These are phyloP conservation scores for Penaeus monodon DNA, from an alignment of 2,888 invertebrate genomes.

Conservation along the genomic window DNA sequence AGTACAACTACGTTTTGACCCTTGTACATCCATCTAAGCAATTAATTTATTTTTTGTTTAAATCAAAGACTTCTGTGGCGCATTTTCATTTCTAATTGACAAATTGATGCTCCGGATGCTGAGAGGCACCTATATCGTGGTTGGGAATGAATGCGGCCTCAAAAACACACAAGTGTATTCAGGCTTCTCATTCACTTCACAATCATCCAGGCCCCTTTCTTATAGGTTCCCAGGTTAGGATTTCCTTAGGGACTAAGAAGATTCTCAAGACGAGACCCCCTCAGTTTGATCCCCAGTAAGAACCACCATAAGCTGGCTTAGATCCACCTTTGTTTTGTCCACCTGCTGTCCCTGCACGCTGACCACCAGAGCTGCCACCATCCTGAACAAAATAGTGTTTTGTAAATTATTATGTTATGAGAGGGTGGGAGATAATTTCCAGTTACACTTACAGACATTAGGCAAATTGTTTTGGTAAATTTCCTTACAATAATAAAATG, in stretches of 20 bases:
- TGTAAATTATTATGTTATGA: not conserved
- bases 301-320: conserved; percentile 74
- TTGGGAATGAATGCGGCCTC: conserved; percentile 42
- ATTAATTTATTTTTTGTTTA: conserved; percentile 21
- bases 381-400: conserved; percentile 32
- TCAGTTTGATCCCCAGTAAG: conserved; percentile 67
- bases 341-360: conserved; percentile 61
- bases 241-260: conserved; percentile 12
- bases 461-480: too few relatives aligned
- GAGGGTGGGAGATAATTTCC: not conserved
- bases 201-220: not conserved
- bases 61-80: conserved; percentile 63
- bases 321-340: conserved; percentile 72
- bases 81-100: conserved; percentile 65
- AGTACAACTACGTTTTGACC: conserved; percentile 50
- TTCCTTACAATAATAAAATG: too few relatives aligned
- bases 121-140: conserved; percentile 40
- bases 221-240: conserved; percentile 28
- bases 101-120: conserved; percentile 57
- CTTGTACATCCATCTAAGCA: conserved; percentile 52
- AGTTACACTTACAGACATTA: too few relatives aligned
- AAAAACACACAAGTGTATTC: conserved; percentile 10
- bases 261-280: conserved; percentile 4
- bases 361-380: conserved; percentile 70
- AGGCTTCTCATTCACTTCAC: conserved; percentile 27